Percentiles rank a stretch among this genome's conserved stretches.
Evolutionary conservation across 2,113 vertebrate genomes (phyloP).

Genomic region (Hipposideros armiger): DNA sequence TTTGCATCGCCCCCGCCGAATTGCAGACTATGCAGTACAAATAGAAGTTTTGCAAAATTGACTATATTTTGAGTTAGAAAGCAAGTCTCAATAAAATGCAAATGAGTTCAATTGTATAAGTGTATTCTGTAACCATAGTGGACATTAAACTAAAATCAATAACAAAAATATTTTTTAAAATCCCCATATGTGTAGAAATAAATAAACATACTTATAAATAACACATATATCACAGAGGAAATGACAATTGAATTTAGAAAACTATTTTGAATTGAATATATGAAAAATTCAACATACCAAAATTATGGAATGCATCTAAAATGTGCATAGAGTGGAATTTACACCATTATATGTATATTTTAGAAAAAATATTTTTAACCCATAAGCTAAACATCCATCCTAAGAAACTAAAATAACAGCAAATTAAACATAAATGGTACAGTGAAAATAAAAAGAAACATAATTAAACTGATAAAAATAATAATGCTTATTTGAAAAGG

Average conservation of each 20-base stretch:
- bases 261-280: not conserved
- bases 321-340: not conserved
- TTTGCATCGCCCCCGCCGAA: no score
- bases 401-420: not conserved
- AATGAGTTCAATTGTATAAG: conserved; percentile 6
- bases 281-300: not conserved
- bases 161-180: not conserved
- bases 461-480: not conserved
- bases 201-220: not conserved
- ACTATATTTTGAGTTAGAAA: not conserved
- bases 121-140: not conserved
- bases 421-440: not conserved
- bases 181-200: not conserved
- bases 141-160: conserved; percentile 8
- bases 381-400: not conserved
- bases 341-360: not conserved
- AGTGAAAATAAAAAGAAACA: not conserved
- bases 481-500: not conserved
- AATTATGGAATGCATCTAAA: not conserved
- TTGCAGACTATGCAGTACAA: not conserved
- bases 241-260: not conserved
- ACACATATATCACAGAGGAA: not conserved
- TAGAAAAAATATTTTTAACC: not conserved
- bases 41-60: conserved; percentile 9
- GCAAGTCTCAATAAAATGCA: not conserved